These are phyloP conservation scores for cat (Felis catus) DNA, from an alignment of 2,113 vertebrate genomes.

Conservation along the genomic window F.catus_Fca126_mat1.0 CM031413.1:67400001-67400500, in stretches of 20 bases:
- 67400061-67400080: neutral
- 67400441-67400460: neutral
- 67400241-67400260: neutral
- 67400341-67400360: neutral
- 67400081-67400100: neutral
- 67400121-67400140: neutral
- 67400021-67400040: neutral
- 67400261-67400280: neutral
- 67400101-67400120: neutral
- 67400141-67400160: neutral
- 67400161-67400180: too few relatives aligned
- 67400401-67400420: neutral
- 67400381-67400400: neutral
- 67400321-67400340: neutral
- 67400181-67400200: neutral
- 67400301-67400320: neutral
- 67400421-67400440: neutral
- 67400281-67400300: neutral
- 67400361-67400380: neutral
- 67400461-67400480: neutral
- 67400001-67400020: neutral
- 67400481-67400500: neutral
- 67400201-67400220: neutral
- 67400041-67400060: neutral
- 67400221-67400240: neutral